Evolutionary conservation across 2,888 invertebrate species (phyloP), one percentile per base, ranked within the genome.

Genomic region (Heteropelma amictum): DNA sequence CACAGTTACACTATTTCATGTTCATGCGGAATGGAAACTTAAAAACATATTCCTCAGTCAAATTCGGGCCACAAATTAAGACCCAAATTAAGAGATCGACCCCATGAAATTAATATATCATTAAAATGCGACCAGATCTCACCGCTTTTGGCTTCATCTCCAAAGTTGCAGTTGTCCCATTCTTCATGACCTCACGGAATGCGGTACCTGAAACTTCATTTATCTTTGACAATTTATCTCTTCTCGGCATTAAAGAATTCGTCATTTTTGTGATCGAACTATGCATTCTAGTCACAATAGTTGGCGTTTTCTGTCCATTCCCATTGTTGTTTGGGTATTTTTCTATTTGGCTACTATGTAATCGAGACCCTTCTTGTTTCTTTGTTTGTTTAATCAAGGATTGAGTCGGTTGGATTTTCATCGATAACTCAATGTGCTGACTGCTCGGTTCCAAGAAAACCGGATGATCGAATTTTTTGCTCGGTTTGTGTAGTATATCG

Each of bases 91-190:
- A n/a, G n/a, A n/a, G n/a, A n/a, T n/a, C n/a, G n/a, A n/a, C n/a
- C n/a, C n/a, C n/a, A n/a, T n/a, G n/a, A n/a, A n/a, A n/a, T n/a
- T n/a, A n/a, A n/a, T n/a, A n/a, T n/a, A n/a, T n/a, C n/a, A n/a
- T n/a, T n/a, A n/a, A n/a, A n/a, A 12, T 6, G 38, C 28, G n/a
- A 1, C 12, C 4, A 3, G 2, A 38, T 40, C 35, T 74, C 64
- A 88, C 88, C 77, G 86, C 87, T 73, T 87, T 87, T 6, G 87
- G 85, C 26, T 84, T 87, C 72, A 79, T 81, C 53, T 82, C 82
- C 10, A 81, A 71, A n/a, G 78, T 76, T 1, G 82, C 79, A 0
- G 78, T 79, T 8, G 83, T 80, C 23, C 79, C 82, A 61, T 85
- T 81, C 19, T 79, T 82, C 23, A 72, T 75, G 5, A 80, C 58